Evolutionary conservation across 2,888 invertebrate species (phyloP), one percentile per base, ranked within the genome.

Genomic region (Leucozona laternaria): DNA sequence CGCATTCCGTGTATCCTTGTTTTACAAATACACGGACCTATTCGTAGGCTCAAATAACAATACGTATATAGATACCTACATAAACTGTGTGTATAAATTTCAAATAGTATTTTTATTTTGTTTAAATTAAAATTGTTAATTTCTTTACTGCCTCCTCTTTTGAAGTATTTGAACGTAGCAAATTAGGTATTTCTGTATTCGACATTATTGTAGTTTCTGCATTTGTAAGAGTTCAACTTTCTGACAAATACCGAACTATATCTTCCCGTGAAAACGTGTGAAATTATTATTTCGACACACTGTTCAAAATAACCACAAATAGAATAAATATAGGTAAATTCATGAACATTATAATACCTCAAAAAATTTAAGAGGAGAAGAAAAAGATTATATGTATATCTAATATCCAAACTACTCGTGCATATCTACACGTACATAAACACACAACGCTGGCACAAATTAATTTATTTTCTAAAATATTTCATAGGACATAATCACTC

Each of bases 401-500:
- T n/a, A 5, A 5, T 0, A 34, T 13, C 13, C 6, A 34, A 3
- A 0, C n/a, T n/a, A n/a, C n/a, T n/a, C n/a, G n/a, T 20, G 13
- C 0, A 8, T 62, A 62, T 5, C 25, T 20, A 20, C 8, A 8
- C 7, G 40, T 37, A 31, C 37, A 40, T 13, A 37, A 31, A 37
- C 37, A 34, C 15, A 55, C 57, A 55, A 17, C 17, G 2, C 13
- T 37, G 10, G 10, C 43, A 57, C 37, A 45, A 57, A 57, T 71
- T 57, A 76, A 76, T 31, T 45, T 79, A 79, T 71, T 71, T 53
- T 55, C 37, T 2, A 20, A 71, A 72, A 79, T 79, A 79, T 64
- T 53, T 72, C 62, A 72, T 25, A 53, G 28, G 7, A 72, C 64
- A 66, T 31, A 43, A 25, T 62, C 62, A 71, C 43, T 45, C 50